Evolutionary conservation across 2,113 vertebrate species (phyloP).

Genomic region (Albula glossodonta): DNA sequence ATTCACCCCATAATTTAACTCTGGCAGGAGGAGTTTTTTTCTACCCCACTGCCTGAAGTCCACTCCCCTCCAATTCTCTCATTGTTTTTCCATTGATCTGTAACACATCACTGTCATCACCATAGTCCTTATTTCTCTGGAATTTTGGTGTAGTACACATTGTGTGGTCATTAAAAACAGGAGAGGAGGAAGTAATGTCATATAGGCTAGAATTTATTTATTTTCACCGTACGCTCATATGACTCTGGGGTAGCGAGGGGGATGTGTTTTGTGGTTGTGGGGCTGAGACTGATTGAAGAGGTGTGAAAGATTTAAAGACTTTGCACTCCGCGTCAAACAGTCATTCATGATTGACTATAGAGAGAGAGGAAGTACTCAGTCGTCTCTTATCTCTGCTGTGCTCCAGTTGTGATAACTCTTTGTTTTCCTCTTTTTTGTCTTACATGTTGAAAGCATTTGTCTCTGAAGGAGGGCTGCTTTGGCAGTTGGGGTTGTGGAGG

Average conservation of each 20-base stretch:
- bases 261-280: not conserved
- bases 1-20: conserved; percentile 1
- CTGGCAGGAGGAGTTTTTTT: not conserved
- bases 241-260: not conserved
- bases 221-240: not conserved
- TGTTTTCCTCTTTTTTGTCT: not conserved
- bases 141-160: not conserved
- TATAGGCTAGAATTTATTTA: too few relatives aligned
- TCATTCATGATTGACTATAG: not conserved
- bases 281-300: not conserved
- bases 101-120: not conserved
- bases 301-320: not conserved
- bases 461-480: conserved; percentile 36
- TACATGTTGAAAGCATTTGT: not conserved
- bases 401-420: not conserved
- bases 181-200: not conserved
- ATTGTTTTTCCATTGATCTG: not conserved
- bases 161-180: not conserved
- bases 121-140: not conserved
- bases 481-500: not conserved
- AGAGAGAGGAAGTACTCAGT: not conserved
- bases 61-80: conserved; percentile 12
- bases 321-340: not conserved
- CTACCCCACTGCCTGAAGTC: conserved; percentile 9
- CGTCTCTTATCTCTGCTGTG: conserved; percentile 1